A percentile compares a stretch with the other conserved stretches of the same genome.
Conservation (phyloP, 2,113 vertebrate species). For the Pangasianodon hypophthalmus region DNA sequence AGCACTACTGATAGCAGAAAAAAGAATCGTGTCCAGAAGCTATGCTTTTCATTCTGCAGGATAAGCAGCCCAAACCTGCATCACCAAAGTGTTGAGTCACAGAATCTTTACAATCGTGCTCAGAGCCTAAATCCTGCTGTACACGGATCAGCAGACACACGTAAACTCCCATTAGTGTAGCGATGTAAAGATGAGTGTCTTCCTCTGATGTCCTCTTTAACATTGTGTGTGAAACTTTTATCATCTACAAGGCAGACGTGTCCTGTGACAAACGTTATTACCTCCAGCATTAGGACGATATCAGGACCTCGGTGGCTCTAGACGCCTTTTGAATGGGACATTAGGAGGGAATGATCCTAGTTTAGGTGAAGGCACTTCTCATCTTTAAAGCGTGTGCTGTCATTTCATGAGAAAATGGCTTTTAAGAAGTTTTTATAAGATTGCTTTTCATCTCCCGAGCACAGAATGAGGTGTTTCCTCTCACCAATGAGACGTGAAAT, state of each 20-base stretch:
- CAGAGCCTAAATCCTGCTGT: conserved; percentile 70
- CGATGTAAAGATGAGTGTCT: conserved; percentile 67
- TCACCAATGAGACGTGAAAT: conserved; percentile 76
- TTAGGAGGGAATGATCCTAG: conserved; percentile 79
- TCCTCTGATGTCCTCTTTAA: conserved; percentile 65
- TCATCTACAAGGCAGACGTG: conserved; percentile 65
- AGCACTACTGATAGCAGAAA: conserved; percentile 63
- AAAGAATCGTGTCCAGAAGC: conserved; percentile 67
- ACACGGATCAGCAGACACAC: conserved; percentile 55
- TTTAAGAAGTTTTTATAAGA: conserved; percentile 71
- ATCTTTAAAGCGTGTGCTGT: conserved; percentile 68
- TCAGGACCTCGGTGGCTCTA: conserved; percentile 67
- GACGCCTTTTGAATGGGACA: conserved; percentile 76
- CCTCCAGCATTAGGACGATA: conserved; percentile 60
- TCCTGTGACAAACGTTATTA: conserved; percentile 69
- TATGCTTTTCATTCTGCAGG: conserved; percentile 68
- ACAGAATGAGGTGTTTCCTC: conserved; percentile 72
- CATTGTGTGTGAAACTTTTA: conserved; percentile 66
- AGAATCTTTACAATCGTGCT: conserved; percentile 73
- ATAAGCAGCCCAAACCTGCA: conserved; percentile 72
- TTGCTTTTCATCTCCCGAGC: conserved; percentile 70
- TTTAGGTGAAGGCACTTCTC: conserved; percentile 72
- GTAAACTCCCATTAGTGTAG: conserved; percentile 55
- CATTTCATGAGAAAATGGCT: conserved; percentile 65
- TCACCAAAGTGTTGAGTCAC: conserved; percentile 78